Base-by-base conservation (phyloP, 2,888 invertebrate genomes). In the Harpalus rubripes region DNA sequence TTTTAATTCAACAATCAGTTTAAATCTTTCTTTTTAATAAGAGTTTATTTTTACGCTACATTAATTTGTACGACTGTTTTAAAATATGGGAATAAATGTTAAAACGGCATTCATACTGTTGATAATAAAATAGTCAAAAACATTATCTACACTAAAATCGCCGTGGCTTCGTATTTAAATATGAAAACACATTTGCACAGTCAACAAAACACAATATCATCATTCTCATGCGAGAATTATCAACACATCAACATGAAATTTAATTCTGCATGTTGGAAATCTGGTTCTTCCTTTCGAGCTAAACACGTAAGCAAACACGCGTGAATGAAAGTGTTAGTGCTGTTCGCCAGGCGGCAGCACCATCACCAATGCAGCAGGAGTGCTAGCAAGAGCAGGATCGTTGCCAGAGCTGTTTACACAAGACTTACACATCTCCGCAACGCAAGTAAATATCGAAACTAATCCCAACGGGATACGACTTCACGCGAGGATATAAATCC, bases 371-470 rank as follows among this genome's bases (percentile, higher is more conserved):
- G 44, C 32, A 15, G 68, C 68, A 15, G 3, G 32, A 32, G 32
- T 32, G 32, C 32, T 32, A 6, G 32, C 6, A 32, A 5, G 22
- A 22, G 22, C 3, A 32, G 32, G 32, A 32, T 32, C 32, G 32
- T 5, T 32, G 32, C 32, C 32, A 15, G 68, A 68, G 68, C 52
- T 74, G 74, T 74, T 44, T 74, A 52, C 74, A 52, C 56, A 74
- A 72, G 52, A 74, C 52, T 52, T 74, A 52, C 74, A 74, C 22
- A 72, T 41, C 52, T 18, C 74, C 4, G 56, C 15, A 22, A 74
- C 18, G 74, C 74, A 74, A 52, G 74, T 74, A 74, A 74, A 74
- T 74, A 74, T 74, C 74, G 74, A 44, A 74, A 74, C 74, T 74
- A 74, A 74, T 74, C 74, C 74, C 56, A 44, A 8, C 44, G 52